Percentiles rank a stretch among this genome's conserved stretches.
These are phyloP conservation scores for Sclerurus mexicanus DNA, from an alignment of 2,113 vertebrate species.

Conservation along the genomic window DNA sequence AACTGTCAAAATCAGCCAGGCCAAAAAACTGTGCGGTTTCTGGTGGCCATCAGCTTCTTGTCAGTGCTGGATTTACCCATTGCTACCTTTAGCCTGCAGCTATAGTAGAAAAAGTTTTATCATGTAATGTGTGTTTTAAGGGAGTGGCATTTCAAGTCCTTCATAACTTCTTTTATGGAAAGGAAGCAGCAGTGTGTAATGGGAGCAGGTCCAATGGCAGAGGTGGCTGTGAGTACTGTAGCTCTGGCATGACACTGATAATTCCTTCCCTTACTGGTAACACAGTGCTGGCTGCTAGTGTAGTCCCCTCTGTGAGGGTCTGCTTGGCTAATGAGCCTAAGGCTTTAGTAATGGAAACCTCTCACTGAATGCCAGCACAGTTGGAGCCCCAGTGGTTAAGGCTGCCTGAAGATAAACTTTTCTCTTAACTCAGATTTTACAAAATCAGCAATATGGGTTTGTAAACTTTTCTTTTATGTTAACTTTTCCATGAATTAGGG, in stretches of 20 bases:
- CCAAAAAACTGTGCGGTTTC: background rate
- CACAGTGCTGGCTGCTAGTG: background rate
- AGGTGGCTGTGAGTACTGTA: background rate
- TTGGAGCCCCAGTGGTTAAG: background rate
- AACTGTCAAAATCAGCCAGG: background rate
- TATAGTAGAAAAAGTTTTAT: background rate
- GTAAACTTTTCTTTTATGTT: background rate
- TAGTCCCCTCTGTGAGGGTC: fast-evolving
- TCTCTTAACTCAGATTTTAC: background rate
- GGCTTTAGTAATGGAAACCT: background rate
- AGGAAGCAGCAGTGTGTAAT: background rate
- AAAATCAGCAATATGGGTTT: background rate
- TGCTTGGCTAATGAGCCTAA: background rate
- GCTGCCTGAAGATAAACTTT: background rate
- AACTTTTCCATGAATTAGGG: background rate
- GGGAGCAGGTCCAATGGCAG: background rate
- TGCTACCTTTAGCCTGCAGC: background rate
- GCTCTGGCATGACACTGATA: background rate
- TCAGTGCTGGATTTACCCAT: background rate
- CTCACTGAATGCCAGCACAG: background rate
- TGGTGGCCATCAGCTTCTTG: background rate
- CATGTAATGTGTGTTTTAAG: background rate
- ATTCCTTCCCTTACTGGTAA: background rate
- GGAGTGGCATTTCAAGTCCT: background rate
- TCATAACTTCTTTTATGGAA: background rate